Conservation (phyloP, 2,888 invertebrate genomes). For the Seladonia tumulorum region DNA sequence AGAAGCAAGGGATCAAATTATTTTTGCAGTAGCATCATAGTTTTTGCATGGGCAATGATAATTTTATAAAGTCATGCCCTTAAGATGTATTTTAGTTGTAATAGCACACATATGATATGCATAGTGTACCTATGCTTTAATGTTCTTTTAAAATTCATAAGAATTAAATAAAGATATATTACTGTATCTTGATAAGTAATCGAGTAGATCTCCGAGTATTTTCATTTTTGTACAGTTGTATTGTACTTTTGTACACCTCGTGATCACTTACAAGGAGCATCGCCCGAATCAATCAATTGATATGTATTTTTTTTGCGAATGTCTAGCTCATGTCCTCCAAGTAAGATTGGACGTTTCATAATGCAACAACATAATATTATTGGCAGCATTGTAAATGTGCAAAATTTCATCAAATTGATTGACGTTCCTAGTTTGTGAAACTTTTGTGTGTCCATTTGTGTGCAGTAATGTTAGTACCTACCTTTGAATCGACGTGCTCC, state of each 20-base stretch:
- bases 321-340: too few relatives aligned
- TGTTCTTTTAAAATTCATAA: background rate
- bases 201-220: background rate
- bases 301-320: too few relatives aligned
- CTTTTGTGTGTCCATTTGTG: background rate
- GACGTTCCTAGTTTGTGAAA: background rate
- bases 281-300: background rate
- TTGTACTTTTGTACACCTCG: background rate
- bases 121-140: slow-evolving; percentile 27
- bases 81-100: slow-evolving; percentile 29
- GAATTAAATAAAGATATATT: slow-evolving; percentile 1
- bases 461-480: slow-evolving; percentile 3
- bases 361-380: too few relatives aligned
- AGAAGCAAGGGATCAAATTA: background rate
- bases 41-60: slow-evolving; percentile 57
- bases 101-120: slow-evolving; percentile 27
- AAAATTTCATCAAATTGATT: background rate
- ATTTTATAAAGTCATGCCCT: slow-evolving; percentile 62
- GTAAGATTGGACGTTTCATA: too few relatives aligned
- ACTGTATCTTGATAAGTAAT: slow-evolving; percentile 5
- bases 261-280: background rate
- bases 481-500: background rate
- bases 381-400: too few relatives aligned
- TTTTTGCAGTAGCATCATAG: slow-evolving; percentile 6
- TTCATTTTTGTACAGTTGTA: background rate